phyloP scores from a whole-genome alignment of 1,140 invertebrate genomes.

The Neodiprion fabricii region DNA sequence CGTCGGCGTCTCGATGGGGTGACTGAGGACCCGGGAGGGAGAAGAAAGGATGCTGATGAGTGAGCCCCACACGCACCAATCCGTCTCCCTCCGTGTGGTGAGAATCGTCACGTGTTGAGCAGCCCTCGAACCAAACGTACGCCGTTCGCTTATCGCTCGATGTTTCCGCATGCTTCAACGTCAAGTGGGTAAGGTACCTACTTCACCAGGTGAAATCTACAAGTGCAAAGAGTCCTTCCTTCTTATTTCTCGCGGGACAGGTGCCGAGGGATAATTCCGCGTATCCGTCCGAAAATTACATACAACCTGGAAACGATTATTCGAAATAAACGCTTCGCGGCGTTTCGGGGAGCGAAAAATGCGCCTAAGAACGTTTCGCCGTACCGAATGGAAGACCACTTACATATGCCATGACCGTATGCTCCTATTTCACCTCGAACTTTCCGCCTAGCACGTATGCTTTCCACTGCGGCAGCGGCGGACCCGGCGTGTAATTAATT shows the following conservation, averaged over 20 bases:
- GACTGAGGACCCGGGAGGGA: slow-evolving; percentile 10
- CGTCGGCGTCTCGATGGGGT: slow-evolving; percentile 9
- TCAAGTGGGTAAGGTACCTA: not conserved
- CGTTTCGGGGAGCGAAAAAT: not conserved
- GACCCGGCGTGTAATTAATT: slow-evolving; percentile 53
- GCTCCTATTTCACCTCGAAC: not conserved
- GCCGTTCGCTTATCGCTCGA: not conserved
- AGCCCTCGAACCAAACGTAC: not conserved
- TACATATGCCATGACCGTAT: not conserved
- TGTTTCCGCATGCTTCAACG: not conserved
- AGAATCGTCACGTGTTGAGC: not conserved
- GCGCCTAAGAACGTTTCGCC: not conserved
- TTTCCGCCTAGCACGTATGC: not conserved
- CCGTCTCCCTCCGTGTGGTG: not conserved
- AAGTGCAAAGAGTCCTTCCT: not conserved
- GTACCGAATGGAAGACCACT: not conserved
- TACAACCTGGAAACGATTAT: not conserved
- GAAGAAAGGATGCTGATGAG: slow-evolving; percentile 8
- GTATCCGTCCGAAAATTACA: too few species aligned
- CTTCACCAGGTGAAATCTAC: not conserved
- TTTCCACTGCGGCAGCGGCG: slow-evolving; percentile 9
- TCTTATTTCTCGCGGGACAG: not conserved
- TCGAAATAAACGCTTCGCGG: not conserved
- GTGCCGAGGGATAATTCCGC: not conserved
- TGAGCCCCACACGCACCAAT: not conserved